Conservation (phyloP, 2,797 vertebrate genomes). For the Gymnothorax reevesii region DNA sequence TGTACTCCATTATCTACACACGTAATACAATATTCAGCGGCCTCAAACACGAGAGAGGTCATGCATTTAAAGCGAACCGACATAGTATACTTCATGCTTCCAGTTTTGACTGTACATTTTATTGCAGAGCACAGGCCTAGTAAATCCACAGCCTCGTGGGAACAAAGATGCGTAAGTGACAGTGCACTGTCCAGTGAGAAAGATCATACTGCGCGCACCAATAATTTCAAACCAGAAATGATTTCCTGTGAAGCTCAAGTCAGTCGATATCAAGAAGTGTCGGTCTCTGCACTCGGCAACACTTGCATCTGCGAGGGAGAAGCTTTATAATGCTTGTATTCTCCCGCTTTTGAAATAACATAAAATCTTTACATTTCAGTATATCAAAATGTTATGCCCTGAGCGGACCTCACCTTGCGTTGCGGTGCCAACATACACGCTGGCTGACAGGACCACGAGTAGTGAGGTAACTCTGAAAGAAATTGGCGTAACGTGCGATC, state of each 20-base stretch:
- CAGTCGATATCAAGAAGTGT: slow-evolving; percentile 56
- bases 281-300: slow-evolving; percentile 60
- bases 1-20: slow-evolving; percentile 14
- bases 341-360: neutral
- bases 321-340: neutral
- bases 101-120: neutral
- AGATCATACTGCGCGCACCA: slow-evolving; percentile 45
- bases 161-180: too few species aligned
- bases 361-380: neutral
- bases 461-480: slow-evolving; percentile 7
- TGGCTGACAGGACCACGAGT: neutral
- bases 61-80: neutral
- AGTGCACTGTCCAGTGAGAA: neutral
- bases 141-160: too few species aligned
- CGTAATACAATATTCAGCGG: neutral
- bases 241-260: slow-evolving; percentile 46
- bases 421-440: neutral
- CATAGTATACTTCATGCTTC: neutral
- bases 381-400: neutral
- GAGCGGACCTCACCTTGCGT: slow-evolving; percentile 45
- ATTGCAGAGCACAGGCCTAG: neutral
- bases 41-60: neutral
- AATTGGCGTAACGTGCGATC: neutral
- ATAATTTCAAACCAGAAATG: slow-evolving; percentile 61
- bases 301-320: slow-evolving; percentile 45